Evolutionary conservation across 2,888 invertebrate species (phyloP).

Genomic region (Ceriagrion tenellum): DNA sequence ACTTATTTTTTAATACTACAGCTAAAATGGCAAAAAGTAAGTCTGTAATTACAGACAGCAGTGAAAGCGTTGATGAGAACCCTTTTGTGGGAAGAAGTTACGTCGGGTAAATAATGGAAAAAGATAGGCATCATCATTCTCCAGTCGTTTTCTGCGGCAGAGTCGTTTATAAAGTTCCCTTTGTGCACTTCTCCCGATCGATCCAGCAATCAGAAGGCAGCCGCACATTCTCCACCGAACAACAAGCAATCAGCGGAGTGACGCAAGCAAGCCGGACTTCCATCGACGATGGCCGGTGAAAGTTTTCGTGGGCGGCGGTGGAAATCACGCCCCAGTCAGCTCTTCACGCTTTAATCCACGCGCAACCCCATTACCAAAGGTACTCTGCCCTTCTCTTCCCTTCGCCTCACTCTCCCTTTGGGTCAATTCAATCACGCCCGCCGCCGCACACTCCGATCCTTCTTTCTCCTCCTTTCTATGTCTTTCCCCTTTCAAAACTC

Average conservation of each 20-base stretch:
- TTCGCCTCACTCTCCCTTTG: background rate
- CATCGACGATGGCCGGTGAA: background rate
- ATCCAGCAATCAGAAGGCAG: background rate
- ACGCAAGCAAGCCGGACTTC: background rate
- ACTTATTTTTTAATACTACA: too few relatives aligned
- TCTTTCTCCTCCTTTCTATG: background rate
- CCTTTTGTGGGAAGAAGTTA: too few relatives aligned
- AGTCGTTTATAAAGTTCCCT: background rate
- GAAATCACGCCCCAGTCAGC: background rate
- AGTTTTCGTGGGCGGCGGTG: constrained; percentile 8
- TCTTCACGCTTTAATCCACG: constrained; percentile 6
- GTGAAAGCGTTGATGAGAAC: too few relatives aligned
- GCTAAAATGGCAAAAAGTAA: too few relatives aligned
- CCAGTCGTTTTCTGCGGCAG: background rate
- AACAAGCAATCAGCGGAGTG: background rate
- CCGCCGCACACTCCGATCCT: background rate
- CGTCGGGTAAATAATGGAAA: too few relatives aligned
- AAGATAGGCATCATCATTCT: background rate
- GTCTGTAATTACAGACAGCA: too few relatives aligned
- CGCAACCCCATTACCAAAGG: background rate
- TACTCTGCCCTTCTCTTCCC: too few relatives aligned
- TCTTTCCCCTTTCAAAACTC: background rate
- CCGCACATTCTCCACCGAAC: background rate
- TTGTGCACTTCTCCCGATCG: background rate
- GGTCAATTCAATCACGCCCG: background rate